Conservation (phyloP, 1,140 invertebrate genomes). For the Colletes gigas region DNA sequence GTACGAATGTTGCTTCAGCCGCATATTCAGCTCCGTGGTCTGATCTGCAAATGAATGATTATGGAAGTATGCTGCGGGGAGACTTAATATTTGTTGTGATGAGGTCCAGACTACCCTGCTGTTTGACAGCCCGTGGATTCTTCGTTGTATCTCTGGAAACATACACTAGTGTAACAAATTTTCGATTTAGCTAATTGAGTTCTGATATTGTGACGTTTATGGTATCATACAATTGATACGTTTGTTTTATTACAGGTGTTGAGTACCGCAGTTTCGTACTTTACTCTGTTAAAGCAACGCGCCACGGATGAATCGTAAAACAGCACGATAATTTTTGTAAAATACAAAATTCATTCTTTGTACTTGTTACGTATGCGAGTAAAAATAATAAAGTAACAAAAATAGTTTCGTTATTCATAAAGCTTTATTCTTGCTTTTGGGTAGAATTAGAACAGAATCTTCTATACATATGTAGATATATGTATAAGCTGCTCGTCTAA, state of each 20-base stretch:
- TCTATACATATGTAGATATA: too few relatives aligned
- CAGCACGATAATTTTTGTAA: background rate
- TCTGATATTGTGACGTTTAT: too few relatives aligned
- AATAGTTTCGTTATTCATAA: too few relatives aligned
- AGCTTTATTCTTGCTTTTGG: too few relatives aligned
- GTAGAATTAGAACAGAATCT: too few relatives aligned
- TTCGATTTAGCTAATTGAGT: too few relatives aligned
- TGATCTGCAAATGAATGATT: background rate
- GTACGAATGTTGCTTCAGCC: background rate
- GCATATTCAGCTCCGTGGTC: conserved; percentile 21
- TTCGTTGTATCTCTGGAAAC: conserved; percentile 56
- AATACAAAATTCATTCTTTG: background rate
- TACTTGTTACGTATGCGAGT: too few relatives aligned
- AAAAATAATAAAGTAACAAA: too few relatives aligned
- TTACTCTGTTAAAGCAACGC: conserved; percentile 38
- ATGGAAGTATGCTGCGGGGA: conserved; percentile 37
- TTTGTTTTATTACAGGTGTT: conserved; percentile 5
- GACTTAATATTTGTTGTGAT: conserved; percentile 43
- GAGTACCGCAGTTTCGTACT: conserved; percentile 30
- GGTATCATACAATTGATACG: too few relatives aligned
- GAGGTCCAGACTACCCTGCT: conserved; percentile 29
- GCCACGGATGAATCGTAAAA: background rate
- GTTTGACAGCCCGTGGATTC: conserved; percentile 50
- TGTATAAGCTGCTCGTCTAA: too few relatives aligned
- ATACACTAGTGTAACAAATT: conserved; percentile 46